phyloP scores from a whole-genome alignment of 1,140 invertebrate genomes.

The Drosophila micromelanica region DNA sequence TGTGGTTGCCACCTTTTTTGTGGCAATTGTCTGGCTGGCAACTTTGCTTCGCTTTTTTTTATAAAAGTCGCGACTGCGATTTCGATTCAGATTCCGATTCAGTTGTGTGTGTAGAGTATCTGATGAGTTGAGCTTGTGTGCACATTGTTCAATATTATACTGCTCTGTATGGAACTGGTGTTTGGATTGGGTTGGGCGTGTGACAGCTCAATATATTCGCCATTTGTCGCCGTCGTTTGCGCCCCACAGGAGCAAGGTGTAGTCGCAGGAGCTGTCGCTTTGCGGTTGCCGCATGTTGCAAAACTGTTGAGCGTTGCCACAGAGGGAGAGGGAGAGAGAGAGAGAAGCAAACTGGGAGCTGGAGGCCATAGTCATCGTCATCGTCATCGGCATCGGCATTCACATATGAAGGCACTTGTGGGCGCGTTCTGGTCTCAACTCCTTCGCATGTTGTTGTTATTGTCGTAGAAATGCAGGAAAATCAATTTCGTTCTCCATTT shows the following conservation, averaged over 20 bases:
- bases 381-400: slow-evolving; percentile 25
- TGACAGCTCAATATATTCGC: slow-evolving; percentile 83
- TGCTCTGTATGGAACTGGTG: slow-evolving; percentile 14
- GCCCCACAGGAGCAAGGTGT: slow-evolving; percentile 43
- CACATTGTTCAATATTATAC: slow-evolving; percentile 72
- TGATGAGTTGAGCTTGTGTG: slow-evolving; percentile 53
- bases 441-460: slow-evolving; percentile 42
- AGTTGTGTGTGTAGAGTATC: slow-evolving; percentile 11
- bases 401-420: slow-evolving; percentile 20
- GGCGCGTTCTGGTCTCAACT: slow-evolving; percentile 34
- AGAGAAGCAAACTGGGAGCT: not conserved
- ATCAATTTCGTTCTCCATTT: slow-evolving; percentile 84
- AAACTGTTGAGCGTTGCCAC: slow-evolving; percentile 73
- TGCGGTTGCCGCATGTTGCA: slow-evolving; percentile 64
- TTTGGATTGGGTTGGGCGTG: slow-evolving; percentile 53
- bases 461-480: slow-evolving; percentile 78
- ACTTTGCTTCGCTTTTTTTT: slow-evolving; percentile 16
- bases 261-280: slow-evolving; percentile 25
- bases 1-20: slow-evolving; percentile 71
- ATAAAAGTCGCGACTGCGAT: slow-evolving; percentile 59
- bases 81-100: slow-evolving; percentile 52
- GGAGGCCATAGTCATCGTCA: slow-evolving; percentile 16
- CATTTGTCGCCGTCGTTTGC: slow-evolving; percentile 72
- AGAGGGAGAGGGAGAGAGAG: slow-evolving; percentile 38
- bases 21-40: slow-evolving; percentile 65